Evolutionary conservation across 2,797 vertebrate species (phyloP).

Genomic region (Rhinoraja longicauda): DNA sequence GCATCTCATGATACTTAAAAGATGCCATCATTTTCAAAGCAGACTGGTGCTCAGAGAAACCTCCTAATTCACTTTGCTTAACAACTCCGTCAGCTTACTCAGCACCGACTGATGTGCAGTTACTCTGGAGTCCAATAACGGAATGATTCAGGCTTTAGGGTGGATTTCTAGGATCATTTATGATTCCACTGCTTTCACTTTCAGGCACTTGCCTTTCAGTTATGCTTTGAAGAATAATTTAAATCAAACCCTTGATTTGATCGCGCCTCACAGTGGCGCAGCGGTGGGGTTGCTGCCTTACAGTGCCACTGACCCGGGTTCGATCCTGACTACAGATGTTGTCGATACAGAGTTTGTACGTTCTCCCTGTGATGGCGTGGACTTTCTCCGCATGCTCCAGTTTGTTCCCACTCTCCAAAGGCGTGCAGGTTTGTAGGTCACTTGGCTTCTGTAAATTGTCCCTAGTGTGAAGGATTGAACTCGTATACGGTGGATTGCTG

Average conservation of each 20-base stretch:
- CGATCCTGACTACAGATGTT: too few relatives aligned
- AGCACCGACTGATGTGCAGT: not conserved
- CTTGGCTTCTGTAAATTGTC: too few relatives aligned
- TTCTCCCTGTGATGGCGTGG: too few relatives aligned
- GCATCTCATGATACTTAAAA: not conserved
- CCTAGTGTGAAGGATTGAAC: too few relatives aligned
- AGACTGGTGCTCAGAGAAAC: not conserved
- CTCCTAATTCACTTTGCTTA: not conserved
- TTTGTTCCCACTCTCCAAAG: too few relatives aligned
- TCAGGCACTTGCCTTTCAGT: constrained; percentile 80
- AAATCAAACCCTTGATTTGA: constrained; percentile 81
- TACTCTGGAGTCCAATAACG: not conserved
- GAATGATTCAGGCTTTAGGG: not conserved
- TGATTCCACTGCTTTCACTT: constrained; percentile 82
- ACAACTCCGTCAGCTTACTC: not conserved
- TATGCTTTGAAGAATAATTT: constrained; percentile 85
- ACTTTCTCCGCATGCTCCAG: too few relatives aligned
- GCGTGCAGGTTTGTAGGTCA: too few relatives aligned
- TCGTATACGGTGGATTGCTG: too few relatives aligned
- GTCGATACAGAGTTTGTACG: too few relatives aligned
- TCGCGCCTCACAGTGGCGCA: too few relatives aligned
- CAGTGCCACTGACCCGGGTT: too few relatives aligned
- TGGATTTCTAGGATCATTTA: constrained; percentile 68
- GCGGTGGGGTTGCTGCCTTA: too few relatives aligned
- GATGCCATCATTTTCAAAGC: not conserved